Evolutionary conservation across 2,797 vertebrate species (phyloP), one percentile per base, ranked within the genome.

Genomic region (Periophthalmus magnuspinnatus): DNA sequence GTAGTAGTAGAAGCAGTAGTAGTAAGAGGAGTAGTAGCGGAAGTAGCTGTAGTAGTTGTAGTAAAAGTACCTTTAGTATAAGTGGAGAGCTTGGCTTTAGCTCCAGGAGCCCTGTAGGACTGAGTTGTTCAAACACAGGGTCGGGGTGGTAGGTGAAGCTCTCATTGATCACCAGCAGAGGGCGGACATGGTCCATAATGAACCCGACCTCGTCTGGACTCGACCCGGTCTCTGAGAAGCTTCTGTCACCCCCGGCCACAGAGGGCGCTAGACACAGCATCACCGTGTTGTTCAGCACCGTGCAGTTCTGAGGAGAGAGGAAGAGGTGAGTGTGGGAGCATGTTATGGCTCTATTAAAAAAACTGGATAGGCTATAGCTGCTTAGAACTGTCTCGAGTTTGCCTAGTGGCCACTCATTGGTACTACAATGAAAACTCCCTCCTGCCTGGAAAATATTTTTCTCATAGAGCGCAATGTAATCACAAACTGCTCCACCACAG

Each of bases 81-180:
- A 99, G 96, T 0, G 98, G 96, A 57, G 97, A 98, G 87, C 96
- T 96, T 59, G 98, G 97, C 79, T 99, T 99, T 60, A 99, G 93
- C 81, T 99, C 97, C 86, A 97, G 87, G 81, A 95, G 93, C 68
- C 97, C 97, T 0, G 94, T 93, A 21, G 94, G 90, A 65, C 94
- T 95, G 62, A 99, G 94, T 0, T 94, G 92, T 75, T 99, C 98
- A 1, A 99, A 95, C 73, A 96, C 93, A 0, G 98, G 98, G 86
- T 99, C 96, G 0, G 97, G 97, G 80, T 96, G 97, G 89, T 96
- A 99, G 75, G 91, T 84, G 0, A 99, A 99, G 2, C 95, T 96
- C 81, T 94, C 88, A 68, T 99, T 99, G 78, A 99, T 93, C 70
- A 96, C 94, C 67, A 97, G 92, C 76, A 98, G 89, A 0, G 96